Evolutionary conservation across 1,140 invertebrate genomes (phyloP), one percentile per base, ranked within the genome.

Genomic region (Drosophila suzukii): DNA sequence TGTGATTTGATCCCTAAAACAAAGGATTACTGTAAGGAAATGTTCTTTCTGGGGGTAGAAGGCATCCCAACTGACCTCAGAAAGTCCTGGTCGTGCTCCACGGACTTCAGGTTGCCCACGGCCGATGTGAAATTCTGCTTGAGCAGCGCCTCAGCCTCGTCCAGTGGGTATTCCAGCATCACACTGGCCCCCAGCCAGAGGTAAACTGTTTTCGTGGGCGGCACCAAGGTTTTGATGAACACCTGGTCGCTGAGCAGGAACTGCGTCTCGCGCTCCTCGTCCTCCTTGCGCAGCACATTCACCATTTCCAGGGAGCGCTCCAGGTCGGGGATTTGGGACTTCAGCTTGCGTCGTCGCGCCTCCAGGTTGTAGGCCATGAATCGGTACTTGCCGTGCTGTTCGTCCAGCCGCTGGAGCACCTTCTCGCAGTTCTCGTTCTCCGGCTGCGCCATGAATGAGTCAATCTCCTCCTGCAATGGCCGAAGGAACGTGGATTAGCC

Each of bases 121-220:
- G 98, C 98, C 47, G 96, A 95, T 62, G 95, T 95, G 90, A 98
- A 96, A 93, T 99, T 99, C 91, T 97, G 97, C 57, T 94, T 94
- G 17, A 99, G 93, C 38, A 99, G 93, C 65, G 95, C 94, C 93
- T 97, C 95, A 34, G 98, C 98, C 94, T 99, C 98, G 73, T 98
- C 96, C 66, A 99, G 93, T 11, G 95, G 95, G 93, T 99, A 99
- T 93, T 99, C 98, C 78, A 99, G 93, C 98, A 99, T 99, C 0
- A 99, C 98, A 94, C 99, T 99, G 24, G 98, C 98, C 30, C 98
- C 98, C 59, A 99, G 93, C 98, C 98, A 99, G n/a, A 99, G 93
- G 90, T 97, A 98, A 13, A 99, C 98, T 92, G 95, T 98, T 79
- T 99, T 95, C 20, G 97, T 98, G 7, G 98, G 98, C 81, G 97